Conservation (phyloP, 1,140 invertebrate genomes). For the Micrasema longulum region DNA sequence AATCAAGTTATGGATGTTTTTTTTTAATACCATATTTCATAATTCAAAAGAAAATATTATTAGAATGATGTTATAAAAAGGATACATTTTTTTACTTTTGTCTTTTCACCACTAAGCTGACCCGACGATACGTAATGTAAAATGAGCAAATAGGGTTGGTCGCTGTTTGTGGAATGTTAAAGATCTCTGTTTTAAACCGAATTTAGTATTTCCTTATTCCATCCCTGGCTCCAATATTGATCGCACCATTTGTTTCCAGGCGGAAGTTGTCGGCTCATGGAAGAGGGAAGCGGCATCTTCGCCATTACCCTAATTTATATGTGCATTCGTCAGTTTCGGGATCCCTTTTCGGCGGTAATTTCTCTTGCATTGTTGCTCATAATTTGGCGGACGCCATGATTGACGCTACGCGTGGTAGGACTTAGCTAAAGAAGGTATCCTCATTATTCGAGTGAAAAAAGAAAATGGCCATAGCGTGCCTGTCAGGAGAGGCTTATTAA, state of each 20-base stretch:
- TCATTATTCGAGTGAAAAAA: slow-evolving; percentile 15
- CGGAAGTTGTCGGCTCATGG: slow-evolving; percentile 5
- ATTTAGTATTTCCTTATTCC: no score
- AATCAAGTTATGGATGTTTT: no score
- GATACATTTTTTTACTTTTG: no score
- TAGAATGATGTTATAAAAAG: no score
- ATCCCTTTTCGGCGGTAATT: slow-evolving; percentile 8
- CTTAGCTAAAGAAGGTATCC: neutral
- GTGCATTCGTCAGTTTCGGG: slow-evolving; percentile 16
- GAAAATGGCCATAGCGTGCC: slow-evolving; percentile 16
- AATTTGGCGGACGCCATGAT: slow-evolving; percentile 28
- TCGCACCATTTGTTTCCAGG: slow-evolving; percentile 6
- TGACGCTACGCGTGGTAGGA: slow-evolving; percentile 15
- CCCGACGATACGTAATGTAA: no score
- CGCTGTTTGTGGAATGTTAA: no score
- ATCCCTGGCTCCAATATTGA: slow-evolving; percentile 13
- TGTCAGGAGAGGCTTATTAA: slow-evolving; percentile 16
- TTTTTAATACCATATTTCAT: no score
- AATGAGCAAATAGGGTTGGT: no score
- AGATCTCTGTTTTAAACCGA: no score
- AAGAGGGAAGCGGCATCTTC: neutral
- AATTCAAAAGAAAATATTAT: no score
- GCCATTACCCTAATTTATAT: slow-evolving; percentile 21
- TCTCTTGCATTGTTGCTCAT: slow-evolving; percentile 26
- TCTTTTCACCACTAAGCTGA: no score